Base-by-base conservation (phyloP, 2,797 vertebrate species). In the Sebastes trivittatus region DNA sequence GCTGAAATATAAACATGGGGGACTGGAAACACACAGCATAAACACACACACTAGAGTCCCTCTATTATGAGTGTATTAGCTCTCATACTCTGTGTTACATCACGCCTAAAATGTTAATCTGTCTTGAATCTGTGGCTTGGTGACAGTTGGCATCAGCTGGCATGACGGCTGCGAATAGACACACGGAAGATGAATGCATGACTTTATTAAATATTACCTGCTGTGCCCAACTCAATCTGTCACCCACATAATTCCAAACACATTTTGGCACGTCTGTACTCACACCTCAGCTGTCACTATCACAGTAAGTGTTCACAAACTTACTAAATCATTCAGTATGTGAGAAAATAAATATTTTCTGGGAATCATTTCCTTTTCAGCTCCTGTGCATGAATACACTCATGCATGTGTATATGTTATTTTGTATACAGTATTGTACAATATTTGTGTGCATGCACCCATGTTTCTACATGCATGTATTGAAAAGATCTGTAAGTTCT, bases 31-130 rank as follows among this genome's bases (percentile, higher is more conserved):
- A 38, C 11, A 36, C 11, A 7, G n/a, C 27, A 72, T 27, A 25
- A 25, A 68, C 60, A 72, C 30, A 63, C 34, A 72, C 75, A 42
- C 30, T 42, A 49, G 46, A 49, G 18, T 49, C 42, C 49, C 67
- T 67, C 54, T 69, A 67, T 75, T 81, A 23, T 77, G 66, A 81
- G 76, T 55, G 60, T 77, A 72, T 89, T 84, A 86, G 52, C 52
- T 36, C 29, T 72, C 52, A 66, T 82, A 69, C 73, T 85, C 80
- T 77, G 61, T 90, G 58, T 90, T 91, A 66, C 83, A 20, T 76
- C 83, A 88, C 4, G 11, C 66, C 73, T 76, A 61, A 86, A 92
- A 82, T 75, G 82, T 52, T 90, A 75, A 88, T 88, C 87, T 82
- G 80, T 25, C 78, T 78, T 61, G 73, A 75, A 59, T 84, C 77